Base-by-base conservation (phyloP, 1,140 invertebrate genomes). In the Metopolophium dirhodum region DNA sequence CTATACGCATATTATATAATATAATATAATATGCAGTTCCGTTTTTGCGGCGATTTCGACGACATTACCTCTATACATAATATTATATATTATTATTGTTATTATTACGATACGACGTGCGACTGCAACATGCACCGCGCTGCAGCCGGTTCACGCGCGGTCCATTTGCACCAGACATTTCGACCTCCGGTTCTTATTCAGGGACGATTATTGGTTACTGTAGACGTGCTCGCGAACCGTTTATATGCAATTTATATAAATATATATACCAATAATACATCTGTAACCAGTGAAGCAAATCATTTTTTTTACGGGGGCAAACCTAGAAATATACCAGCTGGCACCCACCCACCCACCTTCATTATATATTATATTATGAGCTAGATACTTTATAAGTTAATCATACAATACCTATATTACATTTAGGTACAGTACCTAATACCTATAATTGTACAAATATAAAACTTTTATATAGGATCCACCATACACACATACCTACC, bases 111-210 rank as follows among this genome's bases (percentile, higher is more conserved):
- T 35, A 83, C 35, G 82, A 41, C 35, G 22, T 1, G 35, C 41
- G 82, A 86, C 51, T 54, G 51, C 51, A 54, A 4, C 51, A 23
- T 54, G 51, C 23, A 86, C 11, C 41, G 41, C 23, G 23, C 14
- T 26, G n/a, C 86, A 54, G 47, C 26, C 49, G 87, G 49, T 47
- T n/a, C 86, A 35, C 26, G 41, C 22, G 49, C 9, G n/a, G 49
- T 54, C 87, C 49, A 89, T 89, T 54, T 41, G 26, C 51, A 41
- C 88, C 51, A 57, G 35, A 89, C 51, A 57, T 89, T 57, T 89
- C 51, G 88, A 35, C 51, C n/a, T 89, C 88, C 51, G 30, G 49
- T 57, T 26, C 22, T 89, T 51, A 54, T 18, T 89, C 23, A 35
- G 88, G 51, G 1, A 57, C 51, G 49, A 54, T 51, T 51, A 77